A percentile compares a stretch with the other conserved stretches of the same genome.
phyloP scores from a whole-genome alignment of 2,888 invertebrate species.

The Danaus chrysippus region DNA sequence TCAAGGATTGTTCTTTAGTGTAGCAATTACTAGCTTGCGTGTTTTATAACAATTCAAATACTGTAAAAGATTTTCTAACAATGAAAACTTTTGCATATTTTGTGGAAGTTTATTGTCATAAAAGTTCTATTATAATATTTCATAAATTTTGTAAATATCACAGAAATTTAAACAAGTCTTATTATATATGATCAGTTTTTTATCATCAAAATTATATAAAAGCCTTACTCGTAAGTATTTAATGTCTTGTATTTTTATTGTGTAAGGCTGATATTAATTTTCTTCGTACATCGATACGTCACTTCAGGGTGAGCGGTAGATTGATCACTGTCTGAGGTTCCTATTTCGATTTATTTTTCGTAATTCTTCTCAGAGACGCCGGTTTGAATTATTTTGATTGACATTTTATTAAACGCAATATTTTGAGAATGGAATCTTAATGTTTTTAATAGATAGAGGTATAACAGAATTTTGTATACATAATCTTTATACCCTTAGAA shows the following conservation, averaged over 20 bases:
- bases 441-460: not conserved
- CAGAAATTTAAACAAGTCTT: no score
- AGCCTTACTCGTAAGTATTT: not conserved
- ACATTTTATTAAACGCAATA: slow-evolving; percentile 1
- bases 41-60: slow-evolving; percentile 1
- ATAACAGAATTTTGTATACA: not conserved
- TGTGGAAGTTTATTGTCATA: not conserved
- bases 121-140: no score
- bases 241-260: slow-evolving; percentile 4
- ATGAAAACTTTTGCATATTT: not conserved
- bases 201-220: not conserved
- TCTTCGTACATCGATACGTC: slow-evolving; percentile 60
- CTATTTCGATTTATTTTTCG: not conserved
- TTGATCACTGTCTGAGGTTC: slow-evolving; percentile 57
- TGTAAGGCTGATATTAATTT: slow-evolving; percentile 29
- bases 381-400: not conserved
- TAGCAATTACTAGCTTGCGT: not conserved
- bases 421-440: not conserved
- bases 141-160: no score
- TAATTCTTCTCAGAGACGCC: not conserved
- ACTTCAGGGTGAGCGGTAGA: slow-evolving; percentile 65
- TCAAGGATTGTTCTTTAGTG: slow-evolving; percentile 5
- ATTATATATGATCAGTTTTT: no score
- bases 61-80: not conserved
- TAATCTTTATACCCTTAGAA: not conserved